Percentiles rank a stretch among this genome's conserved stretches.
phyloP scores from a whole-genome alignment of 1,140 invertebrate species.

The Drosophila pseudoananassae region DNA sequence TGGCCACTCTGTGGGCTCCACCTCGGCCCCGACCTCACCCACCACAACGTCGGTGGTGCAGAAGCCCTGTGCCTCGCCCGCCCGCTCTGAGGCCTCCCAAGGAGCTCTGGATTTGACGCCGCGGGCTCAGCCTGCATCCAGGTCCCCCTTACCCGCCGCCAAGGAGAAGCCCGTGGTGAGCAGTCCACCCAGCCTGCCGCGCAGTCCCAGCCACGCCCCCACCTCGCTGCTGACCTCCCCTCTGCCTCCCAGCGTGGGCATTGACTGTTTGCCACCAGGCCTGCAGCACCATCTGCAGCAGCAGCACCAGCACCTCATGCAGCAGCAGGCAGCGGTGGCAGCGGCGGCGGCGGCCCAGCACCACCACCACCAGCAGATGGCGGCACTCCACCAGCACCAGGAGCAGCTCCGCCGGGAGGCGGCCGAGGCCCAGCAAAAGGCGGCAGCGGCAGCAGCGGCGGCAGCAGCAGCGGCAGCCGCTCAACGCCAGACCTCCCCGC shows the following conservation, averaged over 20 bases:
- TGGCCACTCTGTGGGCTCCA: conserved; percentile 67
- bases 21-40: conserved; percentile 71
- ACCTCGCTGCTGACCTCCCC: conserved; percentile 53
- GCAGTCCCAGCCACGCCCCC: conserved; percentile 33
- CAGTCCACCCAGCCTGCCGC: conserved; percentile 41
- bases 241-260: conserved; percentile 56
- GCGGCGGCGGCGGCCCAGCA: conserved; percentile 70
- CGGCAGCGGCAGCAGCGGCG: conserved; percentile 55
- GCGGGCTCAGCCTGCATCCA: conserved; percentile 65
- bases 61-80: conserved; percentile 75
- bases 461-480: conserved; percentile 42
- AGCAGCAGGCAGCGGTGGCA: conserved; percentile 75
- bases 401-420: conserved; percentile 77
- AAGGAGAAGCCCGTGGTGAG: conserved; percentile 53
- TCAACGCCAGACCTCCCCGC: conserved; percentile 58
- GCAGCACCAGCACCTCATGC: conserved; percentile 80
- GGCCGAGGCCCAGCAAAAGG: conserved; percentile 68
- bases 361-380: conserved; percentile 77
- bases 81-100: conserved; percentile 84
- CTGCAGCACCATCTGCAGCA: conserved; percentile 78
- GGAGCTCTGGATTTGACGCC: conserved; percentile 87
- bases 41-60: conserved; percentile 17
- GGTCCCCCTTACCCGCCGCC: conserved; percentile 25
- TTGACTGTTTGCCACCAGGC: conserved; percentile 73
- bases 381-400: conserved; percentile 73